These are phyloP conservation scores for Trichechus manatus DNA, from an alignment of 2,113 vertebrate species.

Conservation along the genomic window DNA sequence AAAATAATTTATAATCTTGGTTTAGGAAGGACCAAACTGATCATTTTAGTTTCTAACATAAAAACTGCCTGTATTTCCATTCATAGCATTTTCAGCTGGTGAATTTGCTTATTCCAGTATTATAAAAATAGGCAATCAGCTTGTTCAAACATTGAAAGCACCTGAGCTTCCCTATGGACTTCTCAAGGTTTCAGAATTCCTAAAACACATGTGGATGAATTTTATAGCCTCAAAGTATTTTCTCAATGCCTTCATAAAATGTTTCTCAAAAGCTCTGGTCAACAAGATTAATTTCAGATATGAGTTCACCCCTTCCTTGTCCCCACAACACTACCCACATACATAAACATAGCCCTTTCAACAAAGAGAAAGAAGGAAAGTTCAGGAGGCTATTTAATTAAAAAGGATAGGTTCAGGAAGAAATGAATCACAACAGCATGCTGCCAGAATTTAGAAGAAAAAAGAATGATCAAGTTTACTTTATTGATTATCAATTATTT, in stretches of 20 bases:
- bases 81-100: not conserved
- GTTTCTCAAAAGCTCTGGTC: not conserved
- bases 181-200: not conserved
- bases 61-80: not conserved
- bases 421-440: not conserved
- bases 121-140: not conserved
- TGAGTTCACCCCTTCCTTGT: not conserved
- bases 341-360: not conserved
- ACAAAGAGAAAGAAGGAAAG: not conserved
- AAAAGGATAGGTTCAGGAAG: not conserved
- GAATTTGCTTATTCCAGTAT: not conserved
- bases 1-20: not conserved
- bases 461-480: not conserved
- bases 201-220: not conserved
- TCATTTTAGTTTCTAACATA: slow-evolving; percentile 8
- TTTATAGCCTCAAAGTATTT: not conserved
- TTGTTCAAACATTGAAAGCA: not conserved
- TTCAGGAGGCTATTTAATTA: not conserved
- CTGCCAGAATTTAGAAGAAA: not conserved
- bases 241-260: not conserved
- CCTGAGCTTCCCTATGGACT: not conserved
- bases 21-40: not conserved
- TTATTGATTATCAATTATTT: not conserved
- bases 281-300: not conserved
- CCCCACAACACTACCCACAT: not conserved